A percentile compares a stretch with the other conserved stretches of the same genome.
Conservation (phyloP, 2,888 invertebrate genomes). For the Chrysolina oricalcia region DNA sequence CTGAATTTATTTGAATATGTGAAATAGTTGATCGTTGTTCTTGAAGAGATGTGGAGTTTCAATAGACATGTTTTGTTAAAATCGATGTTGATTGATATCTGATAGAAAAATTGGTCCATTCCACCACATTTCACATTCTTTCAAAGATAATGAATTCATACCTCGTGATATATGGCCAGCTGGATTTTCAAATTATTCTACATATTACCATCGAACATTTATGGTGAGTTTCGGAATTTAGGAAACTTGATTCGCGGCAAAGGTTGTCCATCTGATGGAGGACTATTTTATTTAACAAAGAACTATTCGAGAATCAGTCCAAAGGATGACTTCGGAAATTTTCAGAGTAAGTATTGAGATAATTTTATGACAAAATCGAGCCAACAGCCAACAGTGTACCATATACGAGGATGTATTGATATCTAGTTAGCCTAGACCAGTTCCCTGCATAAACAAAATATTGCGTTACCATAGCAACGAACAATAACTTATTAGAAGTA, state of each 20-base stretch:
- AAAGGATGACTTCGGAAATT: constrained; percentile 27
- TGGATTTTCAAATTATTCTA: background rate
- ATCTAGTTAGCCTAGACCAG: no score
- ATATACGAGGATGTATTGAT: no score
- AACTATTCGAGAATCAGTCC: constrained; percentile 43
- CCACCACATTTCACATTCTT: constrained; percentile 13
- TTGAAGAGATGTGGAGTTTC: no score
- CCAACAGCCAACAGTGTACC: constrained; percentile 32
- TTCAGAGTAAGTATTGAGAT: constrained; percentile 6
- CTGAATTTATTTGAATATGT: no score
- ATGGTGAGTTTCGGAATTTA: constrained; percentile 40
- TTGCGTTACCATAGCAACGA: no score
- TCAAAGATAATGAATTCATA: background rate
- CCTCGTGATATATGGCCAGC: constrained; percentile 29
- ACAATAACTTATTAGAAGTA: no score
- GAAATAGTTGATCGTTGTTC: no score
- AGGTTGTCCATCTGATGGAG: constrained; percentile 39
- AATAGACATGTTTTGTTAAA: no score
- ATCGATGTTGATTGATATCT: no score
- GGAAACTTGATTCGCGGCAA: constrained; percentile 45
- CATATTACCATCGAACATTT: constrained; percentile 39
- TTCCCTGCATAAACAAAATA: no score
- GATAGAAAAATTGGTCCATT: background rate
- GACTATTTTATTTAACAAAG: background rate
- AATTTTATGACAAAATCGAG: constrained; percentile 26